Evolutionary conservation across 2,113 vertebrate species (phyloP).

Genomic region (Pteronura brasiliensis): DNA sequence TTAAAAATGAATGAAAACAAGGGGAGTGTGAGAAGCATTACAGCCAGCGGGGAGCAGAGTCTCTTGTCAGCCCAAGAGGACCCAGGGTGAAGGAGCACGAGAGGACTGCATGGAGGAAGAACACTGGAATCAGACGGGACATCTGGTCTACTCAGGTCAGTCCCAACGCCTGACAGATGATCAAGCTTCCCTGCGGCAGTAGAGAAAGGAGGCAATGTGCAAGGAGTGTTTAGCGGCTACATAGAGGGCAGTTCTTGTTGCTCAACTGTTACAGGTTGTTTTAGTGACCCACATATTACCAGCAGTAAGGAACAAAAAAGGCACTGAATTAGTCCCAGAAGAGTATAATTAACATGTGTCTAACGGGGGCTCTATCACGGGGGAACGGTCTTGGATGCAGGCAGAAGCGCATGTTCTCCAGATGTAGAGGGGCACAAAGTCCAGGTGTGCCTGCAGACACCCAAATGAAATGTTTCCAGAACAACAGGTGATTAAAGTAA

Average conservation of each 20-base stretch:
- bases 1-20: background rate
- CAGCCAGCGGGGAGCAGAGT: background rate
- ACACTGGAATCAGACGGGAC: fast-evolving
- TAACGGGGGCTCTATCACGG: background rate
- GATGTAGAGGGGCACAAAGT: background rate
- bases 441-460: background rate
- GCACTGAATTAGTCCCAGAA: background rate
- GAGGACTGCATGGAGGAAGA: fast-evolving
- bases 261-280: background rate
- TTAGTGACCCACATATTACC: background rate
- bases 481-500: slow-evolving; percentile 88
- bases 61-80: background rate
- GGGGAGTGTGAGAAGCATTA: background rate
- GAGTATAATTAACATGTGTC: background rate
- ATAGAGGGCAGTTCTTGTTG: background rate
- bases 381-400: background rate
- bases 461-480: slow-evolving; percentile 82
- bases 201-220: background rate
- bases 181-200: background rate
- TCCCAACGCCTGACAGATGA: background rate
- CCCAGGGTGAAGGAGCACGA: fast-evolving
- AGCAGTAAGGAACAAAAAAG: background rate
- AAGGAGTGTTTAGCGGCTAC: fast-evolving
- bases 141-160: background rate
- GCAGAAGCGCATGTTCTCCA: background rate